These are phyloP conservation scores for Calliopum simillimum DNA, from an alignment of 2,888 invertebrate species.

Conservation along the genomic window DNA sequence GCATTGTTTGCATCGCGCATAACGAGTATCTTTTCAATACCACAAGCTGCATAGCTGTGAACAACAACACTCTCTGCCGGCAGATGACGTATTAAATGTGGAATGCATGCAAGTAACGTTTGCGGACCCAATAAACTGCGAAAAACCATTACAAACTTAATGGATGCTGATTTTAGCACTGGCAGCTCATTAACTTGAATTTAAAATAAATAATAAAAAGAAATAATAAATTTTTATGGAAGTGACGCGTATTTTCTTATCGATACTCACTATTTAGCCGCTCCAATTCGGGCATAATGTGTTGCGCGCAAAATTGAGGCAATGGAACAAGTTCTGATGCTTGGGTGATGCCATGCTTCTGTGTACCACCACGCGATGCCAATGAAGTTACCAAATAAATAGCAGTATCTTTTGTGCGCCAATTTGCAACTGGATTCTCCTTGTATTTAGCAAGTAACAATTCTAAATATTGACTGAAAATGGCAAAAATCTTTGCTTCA, in stretches of 20 bases:
- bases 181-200: conserved; percentile 80
- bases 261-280: conserved; percentile 76
- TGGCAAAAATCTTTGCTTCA: conserved; percentile 87
- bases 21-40: conserved; percentile 87
- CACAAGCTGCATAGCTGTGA: conserved; percentile 94
- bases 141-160: conserved; percentile 97
- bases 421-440: conserved; percentile 80
- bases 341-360: conserved; percentile 91
- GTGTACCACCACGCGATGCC: conserved; percentile 89
- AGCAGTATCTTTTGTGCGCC: conserved; percentile 96
- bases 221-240: no score
- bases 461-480: conserved; percentile 85
- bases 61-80: conserved; percentile 85
- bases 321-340: conserved; percentile 91
- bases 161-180: conserved; percentile 94
- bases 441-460: conserved; percentile 76
- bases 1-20: conserved; percentile 75
- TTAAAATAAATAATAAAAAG: conserved; percentile 62
- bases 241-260: no score
- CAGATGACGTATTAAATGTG: conserved; percentile 83
- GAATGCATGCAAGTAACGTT: conserved; percentile 79
- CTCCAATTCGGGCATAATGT: conserved; percentile 88
- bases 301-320: conserved; percentile 87
- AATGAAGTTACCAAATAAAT: conserved; percentile 96
- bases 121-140: conserved; percentile 88